phyloP scores from a whole-genome alignment of 2,113 vertebrate species.

The Urocitellus parryii region DNA sequence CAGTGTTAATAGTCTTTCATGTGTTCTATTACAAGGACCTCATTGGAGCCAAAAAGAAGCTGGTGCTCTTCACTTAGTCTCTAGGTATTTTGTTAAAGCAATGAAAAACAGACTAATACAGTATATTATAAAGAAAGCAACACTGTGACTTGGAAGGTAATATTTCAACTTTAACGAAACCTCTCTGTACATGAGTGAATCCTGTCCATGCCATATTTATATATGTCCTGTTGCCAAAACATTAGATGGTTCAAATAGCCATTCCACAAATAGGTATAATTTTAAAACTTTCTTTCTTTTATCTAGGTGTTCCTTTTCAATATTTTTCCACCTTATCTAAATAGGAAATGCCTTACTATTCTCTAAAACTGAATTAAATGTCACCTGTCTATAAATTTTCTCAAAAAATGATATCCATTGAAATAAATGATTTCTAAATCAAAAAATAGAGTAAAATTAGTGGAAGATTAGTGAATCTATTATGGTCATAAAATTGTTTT shows the following conservation, averaged over 20 bases:
- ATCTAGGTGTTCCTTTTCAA: neutral
- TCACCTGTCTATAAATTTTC: neutral
- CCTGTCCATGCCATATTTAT: neutral
- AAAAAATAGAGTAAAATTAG: neutral
- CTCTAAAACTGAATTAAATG: slow-evolving; percentile 25
- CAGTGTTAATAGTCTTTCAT: neutral
- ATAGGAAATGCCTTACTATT: neutral
- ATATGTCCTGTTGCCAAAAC: neutral
- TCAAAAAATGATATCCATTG: neutral
- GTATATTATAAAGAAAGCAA: neutral
- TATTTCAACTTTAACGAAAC: neutral
- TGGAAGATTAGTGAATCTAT: neutral
- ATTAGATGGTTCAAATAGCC: neutral
- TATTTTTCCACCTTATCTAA: neutral
- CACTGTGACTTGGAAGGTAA: neutral
- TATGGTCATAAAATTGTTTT: neutral
- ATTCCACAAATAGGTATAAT: neutral
- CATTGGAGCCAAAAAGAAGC: neutral
- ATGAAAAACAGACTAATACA: neutral
- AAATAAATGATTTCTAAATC: neutral
- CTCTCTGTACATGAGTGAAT: neutral
- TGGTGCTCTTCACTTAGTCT: too few species aligned
- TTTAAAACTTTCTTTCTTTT: neutral
- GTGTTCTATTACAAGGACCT: neutral
- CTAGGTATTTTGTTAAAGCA: neutral